Evolutionary conservation across 2,797 vertebrate species (phyloP), one percentile per base, ranked within the genome.

Genomic region (Phaenicophaeus curvirostris): DNA sequence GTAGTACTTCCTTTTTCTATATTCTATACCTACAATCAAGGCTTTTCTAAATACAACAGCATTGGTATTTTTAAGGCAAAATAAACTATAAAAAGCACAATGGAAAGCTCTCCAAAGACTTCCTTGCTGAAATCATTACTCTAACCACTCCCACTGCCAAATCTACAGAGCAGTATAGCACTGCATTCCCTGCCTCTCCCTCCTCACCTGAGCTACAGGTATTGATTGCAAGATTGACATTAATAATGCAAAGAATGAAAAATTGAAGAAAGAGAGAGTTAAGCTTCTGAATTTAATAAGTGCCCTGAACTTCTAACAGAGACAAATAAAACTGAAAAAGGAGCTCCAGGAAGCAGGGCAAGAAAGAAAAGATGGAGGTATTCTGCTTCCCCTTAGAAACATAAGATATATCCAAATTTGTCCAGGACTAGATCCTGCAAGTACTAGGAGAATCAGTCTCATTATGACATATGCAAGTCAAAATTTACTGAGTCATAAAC

Each of bases 391-490:
- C 30, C 19, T 31, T 39, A 30, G 11, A 44, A 53, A 39, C 1
- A 18, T 19, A 18, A 27, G 9, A 9, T 0, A 0, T 27, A 68
- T 5, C 2, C 31, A 79, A 6, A 28, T 66, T 53, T 37, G 15
- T 15, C 33, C 24, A 82, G 31, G 19, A 72, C 41, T 63, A 55
- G 21, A 59, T 24, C 9, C n/a, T 51, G 8, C 16, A 77, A 30
- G 25, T 11, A 62, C 16, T 50, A 53, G 65, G 16, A 58, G n/a
- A 73, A 42, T 21, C 15, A 37, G 8, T 33, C 33, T 41, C 16
- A 58, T 57, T 28, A 18, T 12, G 6, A 66, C 1, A 35, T 0
- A 0, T 2, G 2, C 18, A 58, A 61, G 33, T 17, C 37, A 77
- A 51, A 68, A 15, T 44, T 18, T 15, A 54, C 17, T 15, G 16